phyloP scores from a whole-genome alignment of 2,888 invertebrate genomes.

The Ganaspis brasiliensis region DNA sequence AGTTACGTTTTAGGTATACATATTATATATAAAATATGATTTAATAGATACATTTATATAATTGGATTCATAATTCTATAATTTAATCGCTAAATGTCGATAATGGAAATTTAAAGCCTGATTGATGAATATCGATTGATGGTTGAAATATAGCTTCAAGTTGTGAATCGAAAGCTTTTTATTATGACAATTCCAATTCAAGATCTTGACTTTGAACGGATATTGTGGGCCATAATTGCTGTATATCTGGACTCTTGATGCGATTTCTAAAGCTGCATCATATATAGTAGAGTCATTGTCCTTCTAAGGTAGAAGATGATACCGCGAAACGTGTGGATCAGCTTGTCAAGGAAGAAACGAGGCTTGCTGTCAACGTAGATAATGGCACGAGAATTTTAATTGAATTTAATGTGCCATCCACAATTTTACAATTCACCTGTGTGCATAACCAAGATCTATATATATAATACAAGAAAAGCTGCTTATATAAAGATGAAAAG shows the following conservation, averaged over 20 bases:
- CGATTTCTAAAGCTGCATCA: conserved; percentile 38
- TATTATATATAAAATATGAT: no score
- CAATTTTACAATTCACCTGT: conserved; percentile 4
- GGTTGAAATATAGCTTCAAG: not conserved
- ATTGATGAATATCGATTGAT: no score
- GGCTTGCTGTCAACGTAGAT: conserved; percentile 20
- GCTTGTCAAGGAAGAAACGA: conserved; percentile 37
- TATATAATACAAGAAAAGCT: not conserved
- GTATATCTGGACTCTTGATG: conserved; percentile 1
- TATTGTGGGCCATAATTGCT: conserved; percentile 12
- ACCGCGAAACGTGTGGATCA: conserved; percentile 43
- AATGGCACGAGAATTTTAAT: conserved; percentile 42
- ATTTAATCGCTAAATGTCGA: not conserved
- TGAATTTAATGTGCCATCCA: conserved; percentile 28
- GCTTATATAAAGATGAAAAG: not conserved
- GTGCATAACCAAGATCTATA: conserved; percentile 4
- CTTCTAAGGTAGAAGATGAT: conserved; percentile 42
- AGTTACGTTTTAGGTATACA: no score
- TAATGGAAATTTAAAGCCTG: not conserved
- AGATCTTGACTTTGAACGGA: not conserved
- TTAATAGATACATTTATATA: no score
- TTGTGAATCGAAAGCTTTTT: not conserved
- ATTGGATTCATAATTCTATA: no score
- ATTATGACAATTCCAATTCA: conserved; percentile 15
- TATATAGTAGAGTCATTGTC: conserved; percentile 34